Conservation (phyloP, 2,797 vertebrate species). For the Kryptolebias ocellatus region DNA sequence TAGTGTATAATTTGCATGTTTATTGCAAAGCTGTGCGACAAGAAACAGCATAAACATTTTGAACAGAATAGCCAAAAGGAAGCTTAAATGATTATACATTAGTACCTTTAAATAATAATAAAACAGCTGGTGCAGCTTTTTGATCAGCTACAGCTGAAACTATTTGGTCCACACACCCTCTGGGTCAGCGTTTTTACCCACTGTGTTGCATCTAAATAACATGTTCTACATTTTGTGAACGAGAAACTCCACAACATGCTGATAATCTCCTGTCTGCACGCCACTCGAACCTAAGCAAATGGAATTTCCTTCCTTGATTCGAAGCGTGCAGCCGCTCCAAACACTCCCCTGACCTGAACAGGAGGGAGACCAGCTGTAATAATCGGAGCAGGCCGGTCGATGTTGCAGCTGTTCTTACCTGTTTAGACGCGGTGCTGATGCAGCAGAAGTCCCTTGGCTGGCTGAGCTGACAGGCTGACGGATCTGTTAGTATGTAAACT, state of each 20-base stretch:
- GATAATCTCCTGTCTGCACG: constrained; percentile 8
- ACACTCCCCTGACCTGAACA: constrained; percentile 15
- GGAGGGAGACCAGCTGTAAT: constrained; percentile 20
- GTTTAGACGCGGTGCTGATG: constrained; percentile 90
- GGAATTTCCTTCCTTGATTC: constrained; percentile 11
- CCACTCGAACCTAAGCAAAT: constrained; percentile 11
- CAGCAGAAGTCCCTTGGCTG: constrained; percentile 98
- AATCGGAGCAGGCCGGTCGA: constrained; percentile 6
- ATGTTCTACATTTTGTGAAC: constrained; percentile 22
- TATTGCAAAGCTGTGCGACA: no score
- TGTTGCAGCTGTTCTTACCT: constrained; percentile 81
- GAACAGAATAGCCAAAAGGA: no score
- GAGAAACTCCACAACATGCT: background rate
- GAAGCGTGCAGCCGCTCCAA: background rate
- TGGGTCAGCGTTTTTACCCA: constrained; percentile 23
- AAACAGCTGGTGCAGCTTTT: constrained; percentile 37
- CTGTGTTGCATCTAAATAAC: constrained; percentile 17
- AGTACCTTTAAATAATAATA: constrained; percentile 1
- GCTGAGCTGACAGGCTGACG: constrained; percentile 88
- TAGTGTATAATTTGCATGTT: no score
- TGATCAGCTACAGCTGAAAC: constrained; percentile 42
- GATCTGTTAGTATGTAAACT: constrained; percentile 92
- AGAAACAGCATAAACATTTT: no score
- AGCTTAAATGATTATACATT: no score
- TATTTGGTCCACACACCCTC: constrained; percentile 31